A percentile compares a stretch with the other conserved stretches of the same genome.
These are phyloP conservation scores for Cheirogaleus major DNA, from an alignment of 2,797 vertebrate genomes.

Conservation along the genomic window DNA sequence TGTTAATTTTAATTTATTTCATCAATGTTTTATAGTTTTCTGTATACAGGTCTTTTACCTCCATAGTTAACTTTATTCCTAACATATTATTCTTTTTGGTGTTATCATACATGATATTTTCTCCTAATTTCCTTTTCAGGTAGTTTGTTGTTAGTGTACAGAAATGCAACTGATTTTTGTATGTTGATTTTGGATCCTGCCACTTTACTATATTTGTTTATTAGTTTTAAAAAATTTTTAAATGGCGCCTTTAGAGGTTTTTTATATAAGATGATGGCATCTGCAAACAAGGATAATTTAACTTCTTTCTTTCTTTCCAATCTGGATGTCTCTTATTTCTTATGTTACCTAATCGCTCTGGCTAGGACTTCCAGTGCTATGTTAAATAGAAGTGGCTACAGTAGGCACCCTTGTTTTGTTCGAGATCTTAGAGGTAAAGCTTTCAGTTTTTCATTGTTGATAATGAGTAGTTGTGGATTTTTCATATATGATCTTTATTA, in stretches of 20 bases:
- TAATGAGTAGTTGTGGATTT: neutral
- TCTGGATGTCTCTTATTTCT: neutral
- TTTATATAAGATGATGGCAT: neutral
- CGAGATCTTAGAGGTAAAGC: neutral
- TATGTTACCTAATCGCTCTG: neutral
- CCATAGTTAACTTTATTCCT: neutral
- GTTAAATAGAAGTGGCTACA: neutral
- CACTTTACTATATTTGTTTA: neutral
- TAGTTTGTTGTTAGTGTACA: neutral
- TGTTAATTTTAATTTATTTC: neutral
- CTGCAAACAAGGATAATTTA: neutral
- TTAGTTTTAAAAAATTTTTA: neutral
- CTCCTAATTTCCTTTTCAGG: neutral
- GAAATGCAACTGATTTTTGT: neutral
- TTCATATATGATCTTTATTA: neutral
- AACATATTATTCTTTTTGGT: neutral
- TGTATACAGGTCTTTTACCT: neutral
- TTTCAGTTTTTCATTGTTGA: neutral
- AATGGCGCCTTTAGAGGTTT: neutral
- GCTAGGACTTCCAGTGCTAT: neutral
- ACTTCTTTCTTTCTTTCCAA: neutral
- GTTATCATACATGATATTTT: neutral
- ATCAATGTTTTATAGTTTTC: neutral
- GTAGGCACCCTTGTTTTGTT: neutral
- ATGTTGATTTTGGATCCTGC: neutral